Base-by-base conservation (phyloP, 2,888 invertebrate genomes). In the Microctonus aethiopoides region DNA sequence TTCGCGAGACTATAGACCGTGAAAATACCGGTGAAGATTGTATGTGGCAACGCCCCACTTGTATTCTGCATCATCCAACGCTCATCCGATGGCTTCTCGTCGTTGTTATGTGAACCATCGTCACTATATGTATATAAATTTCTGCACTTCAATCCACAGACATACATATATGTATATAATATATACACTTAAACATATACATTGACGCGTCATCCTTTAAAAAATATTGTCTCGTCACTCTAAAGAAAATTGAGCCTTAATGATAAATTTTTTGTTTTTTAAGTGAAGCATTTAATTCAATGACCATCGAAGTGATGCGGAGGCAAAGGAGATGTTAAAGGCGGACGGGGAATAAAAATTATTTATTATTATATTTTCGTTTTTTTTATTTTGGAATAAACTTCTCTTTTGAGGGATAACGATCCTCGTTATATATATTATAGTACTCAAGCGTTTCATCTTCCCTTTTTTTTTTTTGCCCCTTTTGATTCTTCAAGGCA, bases 11-110 rank as follows among this genome's bases (percentile, higher is more conserved):
- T 57, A n/a, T 57, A 32, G 32, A 57, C 57, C 57, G 57, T 57
- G 57, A 57, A 57, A 57, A 57, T 57, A 57, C 57, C 57, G 57
- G 26, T 57, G 57, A 57, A 57, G 57, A 57, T 57, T 57, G 57
- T 32, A 32, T 57, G 57, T 32, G 32, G 57, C 57, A 32, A 57
- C 57, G 57, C 57, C 57, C 57, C 57, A n/a, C 52, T 11, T 56
- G 24, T 56, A n/a, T 29, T 57, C 34, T 57, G 20, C 46, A 57
- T 57, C 29, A 29, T 16, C 57, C 32, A 13, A 34, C 29, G 20
- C 10, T 20, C 16, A 29, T 26, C 32, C 34, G 2, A n/a, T 57
- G 20, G 57, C 16, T 57, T 57, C 57, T 57, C 16, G n/a, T 57
- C 34, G 22, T 22, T 6, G 7, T 10, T 2, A 2, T 29, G 24